phyloP scores from a whole-genome alignment of 2,797 vertebrate species.

The Amphiprion clarkii region DNA sequence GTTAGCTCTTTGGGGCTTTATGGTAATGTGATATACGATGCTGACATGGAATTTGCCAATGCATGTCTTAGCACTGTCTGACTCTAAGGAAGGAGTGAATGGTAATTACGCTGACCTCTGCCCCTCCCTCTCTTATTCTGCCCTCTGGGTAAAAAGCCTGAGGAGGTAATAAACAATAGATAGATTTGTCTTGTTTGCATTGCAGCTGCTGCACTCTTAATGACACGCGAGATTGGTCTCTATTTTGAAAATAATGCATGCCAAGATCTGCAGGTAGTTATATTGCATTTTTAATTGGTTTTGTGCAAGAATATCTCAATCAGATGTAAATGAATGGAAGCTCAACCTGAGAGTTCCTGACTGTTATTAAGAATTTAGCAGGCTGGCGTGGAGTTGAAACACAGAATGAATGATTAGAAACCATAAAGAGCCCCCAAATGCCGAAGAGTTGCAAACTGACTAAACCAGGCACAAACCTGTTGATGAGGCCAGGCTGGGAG shows the following conservation, averaged over 20 bases:
- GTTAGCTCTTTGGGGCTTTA: conserved; percentile 83
- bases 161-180: conserved; percentile 85
- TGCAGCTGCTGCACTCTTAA: conserved; percentile 70
- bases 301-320: conserved; percentile 72
- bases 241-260: conserved; percentile 74
- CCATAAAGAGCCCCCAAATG: conserved; percentile 89
- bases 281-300: conserved; percentile 76
- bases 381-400: conserved; percentile 87
- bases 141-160: conserved; percentile 81
- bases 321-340: conserved; percentile 77
- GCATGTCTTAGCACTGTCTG: conserved; percentile 82
- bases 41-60: conserved; percentile 83
- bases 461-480: conserved; percentile 59
- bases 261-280: conserved; percentile 69
- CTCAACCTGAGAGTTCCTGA: conserved; percentile 74
- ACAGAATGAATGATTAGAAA: conserved; percentile 93
- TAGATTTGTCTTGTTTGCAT: conserved; percentile 83
- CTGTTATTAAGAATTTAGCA: conserved; percentile 96
- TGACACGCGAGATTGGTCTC: conserved; percentile 70
- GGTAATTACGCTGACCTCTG: conserved; percentile 84
- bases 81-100: conserved; percentile 80
- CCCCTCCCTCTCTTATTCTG: conserved; percentile 78
- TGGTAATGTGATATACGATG: conserved; percentile 83
- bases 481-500: conserved; percentile 45
- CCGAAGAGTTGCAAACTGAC: conserved; percentile 88